Evolutionary conservation across 2,797 vertebrate species (phyloP).

Genomic region (Cynopterus sphinx): DNA sequence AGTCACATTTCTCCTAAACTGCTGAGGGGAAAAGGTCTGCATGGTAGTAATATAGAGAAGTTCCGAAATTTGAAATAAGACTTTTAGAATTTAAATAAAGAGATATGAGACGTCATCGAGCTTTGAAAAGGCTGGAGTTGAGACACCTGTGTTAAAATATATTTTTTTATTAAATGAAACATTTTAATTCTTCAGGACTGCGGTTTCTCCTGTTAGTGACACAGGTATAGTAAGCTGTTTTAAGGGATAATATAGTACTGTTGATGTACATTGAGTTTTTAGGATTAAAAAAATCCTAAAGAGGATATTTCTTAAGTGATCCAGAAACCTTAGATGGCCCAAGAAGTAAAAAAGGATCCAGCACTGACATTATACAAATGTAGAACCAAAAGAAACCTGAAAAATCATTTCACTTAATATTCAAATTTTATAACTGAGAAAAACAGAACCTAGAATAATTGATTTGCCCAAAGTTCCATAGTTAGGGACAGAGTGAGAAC

Average conservation of each 20-base stretch:
- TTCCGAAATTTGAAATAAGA: conserved; percentile 55
- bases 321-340: neutral
- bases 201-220: neutral
- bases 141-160: neutral
- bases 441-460: neutral
- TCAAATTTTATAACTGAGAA: neutral
- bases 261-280: neutral
- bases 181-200: conserved; percentile 18
- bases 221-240: neutral
- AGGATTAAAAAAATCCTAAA: conserved; percentile 28
- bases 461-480: neutral
- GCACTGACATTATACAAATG: neutral
- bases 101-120: neutral
- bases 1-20: neutral
- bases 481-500: neutral
- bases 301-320: neutral
- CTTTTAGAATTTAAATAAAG: conserved; percentile 39
- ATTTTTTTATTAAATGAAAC: conserved; percentile 23
- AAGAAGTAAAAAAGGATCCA: neutral
- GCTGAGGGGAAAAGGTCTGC: neutral
- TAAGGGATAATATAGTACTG: neutral
- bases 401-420: neutral
- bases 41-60: conserved; percentile 8
- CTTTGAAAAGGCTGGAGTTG: neutral
- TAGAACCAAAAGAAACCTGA: neutral